Conservation (phyloP, 2,113 vertebrate genomes). For the Psilopsiagon aurifrons region DNA sequence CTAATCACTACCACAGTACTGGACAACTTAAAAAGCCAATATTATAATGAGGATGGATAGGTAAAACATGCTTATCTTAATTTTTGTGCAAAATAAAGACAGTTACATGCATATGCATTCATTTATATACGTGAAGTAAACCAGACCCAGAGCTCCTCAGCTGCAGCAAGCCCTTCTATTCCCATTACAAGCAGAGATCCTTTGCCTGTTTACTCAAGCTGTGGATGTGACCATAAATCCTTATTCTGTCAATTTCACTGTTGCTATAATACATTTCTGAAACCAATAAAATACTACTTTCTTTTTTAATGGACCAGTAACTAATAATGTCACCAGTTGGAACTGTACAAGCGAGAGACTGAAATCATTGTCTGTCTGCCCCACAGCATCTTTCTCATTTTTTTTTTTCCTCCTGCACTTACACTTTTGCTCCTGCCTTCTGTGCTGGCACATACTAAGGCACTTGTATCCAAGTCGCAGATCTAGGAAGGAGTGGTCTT, state of each 20-base stretch:
- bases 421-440: conserved; percentile 39
- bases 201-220: conserved; percentile 43
- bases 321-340: conserved; percentile 29
- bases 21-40: not conserved
- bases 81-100: not conserved
- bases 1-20: conserved; percentile 18
- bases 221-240: conserved; percentile 47
- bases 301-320: conserved; percentile 28
- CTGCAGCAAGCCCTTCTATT: not conserved
- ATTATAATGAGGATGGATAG: not conserved
- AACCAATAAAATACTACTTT: conserved; percentile 37
- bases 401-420: not conserved
- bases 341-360: not conserved
- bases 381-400: not conserved
- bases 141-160: not conserved
- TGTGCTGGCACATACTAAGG: conserved; percentile 43
- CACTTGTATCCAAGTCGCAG: conserved; percentile 29
- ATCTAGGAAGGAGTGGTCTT: conserved; percentile 36
- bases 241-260: conserved; percentile 49
- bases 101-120: not conserved
- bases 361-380: conserved; percentile 33
- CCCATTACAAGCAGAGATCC: not conserved
- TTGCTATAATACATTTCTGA: conserved; percentile 52
- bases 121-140: not conserved
- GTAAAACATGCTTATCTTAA: not conserved